phyloP scores from a whole-genome alignment of 23 tunicate genomes.

The Ascidia mentula region DNA sequence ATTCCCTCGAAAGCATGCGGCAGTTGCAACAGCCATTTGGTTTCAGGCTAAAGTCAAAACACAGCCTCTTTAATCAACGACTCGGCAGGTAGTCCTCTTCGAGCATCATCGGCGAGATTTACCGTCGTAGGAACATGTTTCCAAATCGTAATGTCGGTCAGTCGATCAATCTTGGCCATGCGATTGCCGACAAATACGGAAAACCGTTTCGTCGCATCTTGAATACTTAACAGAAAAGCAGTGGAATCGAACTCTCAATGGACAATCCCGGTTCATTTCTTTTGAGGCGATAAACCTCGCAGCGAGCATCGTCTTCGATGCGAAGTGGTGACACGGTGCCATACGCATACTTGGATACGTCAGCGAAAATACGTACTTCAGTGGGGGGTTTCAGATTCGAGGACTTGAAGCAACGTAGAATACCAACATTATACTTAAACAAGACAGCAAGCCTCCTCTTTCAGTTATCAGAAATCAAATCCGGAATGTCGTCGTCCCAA shows the following conservation, averaged over 20 bases:
- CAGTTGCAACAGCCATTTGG: no score
- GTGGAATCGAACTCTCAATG: neutral
- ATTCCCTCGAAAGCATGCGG: no score
- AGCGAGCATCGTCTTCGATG: conserved; percentile 5
- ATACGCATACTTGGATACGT: conserved; percentile 38
- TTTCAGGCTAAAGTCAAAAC: neutral
- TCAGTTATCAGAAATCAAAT: conserved; percentile 1
- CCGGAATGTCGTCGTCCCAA: conserved; percentile 25
- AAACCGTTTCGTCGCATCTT: conserved; percentile 17
- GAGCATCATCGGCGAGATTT: conserved; percentile 30
- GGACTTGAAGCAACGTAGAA: neutral
- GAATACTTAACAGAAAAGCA: conserved; percentile 23
- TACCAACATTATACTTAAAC: neutral
- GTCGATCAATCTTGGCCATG: conserved; percentile 7
- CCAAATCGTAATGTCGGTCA: conserved; percentile 8
- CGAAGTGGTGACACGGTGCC: conserved; percentile 27
- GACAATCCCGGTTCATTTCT: conserved; percentile 15
- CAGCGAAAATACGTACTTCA: conserved; percentile 26
- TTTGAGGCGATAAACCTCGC: conserved; percentile 18
- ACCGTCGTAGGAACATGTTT: neutral
- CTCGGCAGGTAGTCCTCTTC: neutral
- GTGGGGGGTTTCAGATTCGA: neutral
- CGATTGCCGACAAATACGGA: conserved; percentile 36
- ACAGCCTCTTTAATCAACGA: neutral
- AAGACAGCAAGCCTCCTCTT: neutral